These are phyloP conservation scores for Selenia dentaria DNA, from an alignment of 2,888 invertebrate genomes.

Conservation along the genomic window DNA sequence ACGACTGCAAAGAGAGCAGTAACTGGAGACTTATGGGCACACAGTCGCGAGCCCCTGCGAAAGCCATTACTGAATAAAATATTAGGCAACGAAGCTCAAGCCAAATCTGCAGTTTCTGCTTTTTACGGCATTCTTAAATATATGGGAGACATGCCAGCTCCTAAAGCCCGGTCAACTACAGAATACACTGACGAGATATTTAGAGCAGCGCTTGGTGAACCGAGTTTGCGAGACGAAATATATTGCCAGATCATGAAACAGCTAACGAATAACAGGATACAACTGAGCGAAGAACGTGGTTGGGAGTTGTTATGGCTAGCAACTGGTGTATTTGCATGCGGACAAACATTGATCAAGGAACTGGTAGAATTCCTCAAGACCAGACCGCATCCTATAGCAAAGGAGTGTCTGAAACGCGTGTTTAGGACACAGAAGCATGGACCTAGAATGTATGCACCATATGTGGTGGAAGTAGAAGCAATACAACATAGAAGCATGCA, in stretches of 20 bases:
- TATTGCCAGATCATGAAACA: conserved; percentile 98
- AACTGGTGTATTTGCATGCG: conserved; percentile 94
- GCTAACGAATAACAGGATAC: conserved; percentile 93
- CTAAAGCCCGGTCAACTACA: conserved; percentile 89
- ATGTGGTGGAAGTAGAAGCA: conserved; percentile 97
- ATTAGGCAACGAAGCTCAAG: conserved; percentile 87
- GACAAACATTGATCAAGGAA: conserved; percentile 90
- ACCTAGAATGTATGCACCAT: conserved; percentile 92
- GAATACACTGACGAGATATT: conserved; percentile 97
- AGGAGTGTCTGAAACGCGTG: conserved; percentile 92
- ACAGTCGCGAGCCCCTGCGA: conserved; percentile 91
- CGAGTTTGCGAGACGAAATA: conserved; percentile 93
- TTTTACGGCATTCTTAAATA: conserved; percentile 90
- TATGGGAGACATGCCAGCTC: conserved; percentile 97
- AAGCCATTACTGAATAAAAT: conserved; percentile 92
- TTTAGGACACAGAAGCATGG: conserved; percentile 91
- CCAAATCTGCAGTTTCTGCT: conserved; percentile 89
- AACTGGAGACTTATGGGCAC: conserved; percentile 92
- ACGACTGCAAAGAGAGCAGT: conserved; percentile 87
- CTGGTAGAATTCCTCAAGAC: conserved; percentile 90
- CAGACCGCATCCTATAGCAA: conserved; percentile 89
- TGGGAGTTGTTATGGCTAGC: conserved; percentile 98
- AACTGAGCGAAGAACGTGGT: conserved; percentile 94
- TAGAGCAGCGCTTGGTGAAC: conserved; percentile 89
- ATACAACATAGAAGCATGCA: conserved; percentile 97